Evolutionary conservation across 2,888 invertebrate genomes (phyloP).

Genomic region (Acronicta alni): DNA sequence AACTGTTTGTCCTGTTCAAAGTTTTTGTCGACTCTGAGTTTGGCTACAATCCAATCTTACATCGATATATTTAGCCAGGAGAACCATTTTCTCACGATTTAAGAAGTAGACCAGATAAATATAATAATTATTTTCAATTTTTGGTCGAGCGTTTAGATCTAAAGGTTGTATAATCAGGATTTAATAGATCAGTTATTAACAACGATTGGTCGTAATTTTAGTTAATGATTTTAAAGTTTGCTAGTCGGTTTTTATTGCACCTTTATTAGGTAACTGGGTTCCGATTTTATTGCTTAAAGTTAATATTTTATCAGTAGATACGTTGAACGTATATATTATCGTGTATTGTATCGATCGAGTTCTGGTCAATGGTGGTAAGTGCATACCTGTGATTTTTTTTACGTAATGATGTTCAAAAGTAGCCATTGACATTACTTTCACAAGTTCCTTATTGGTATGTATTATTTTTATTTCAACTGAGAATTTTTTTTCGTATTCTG

Average conservation of each 20-base stretch:
- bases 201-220: conserved; percentile 19
- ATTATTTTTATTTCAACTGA: not conserved
- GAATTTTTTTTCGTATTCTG: not conserved
- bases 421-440: conserved; percentile 17
- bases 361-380: not conserved
- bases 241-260: conserved; percentile 6
- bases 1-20: conserved; percentile 6
- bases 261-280: conserved; percentile 17
- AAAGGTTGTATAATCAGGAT: conserved; percentile 17
- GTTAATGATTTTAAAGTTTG: conserved; percentile 12
- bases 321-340: not conserved
- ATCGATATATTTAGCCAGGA: not conserved
- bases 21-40: conserved; percentile 10
- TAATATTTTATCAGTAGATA: conserved; percentile 1
- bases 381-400: conserved; percentile 17
- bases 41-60: conserved; percentile 2
- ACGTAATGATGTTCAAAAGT: conserved; percentile 17
- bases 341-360: conserved; percentile 7
- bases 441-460: conserved; percentile 14
- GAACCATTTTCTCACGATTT: conserved; percentile 43
- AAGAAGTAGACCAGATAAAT: conserved; percentile 16
- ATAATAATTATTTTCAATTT: conserved; percentile 28
- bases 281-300: conserved; percentile 8
- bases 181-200: conserved; percentile 22
- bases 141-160: conserved; percentile 27